Evolutionary conservation across 2,113 vertebrate genomes (phyloP), one percentile per base, ranked within the genome.

Genomic region (Leptobrachium leishanense): DNA sequence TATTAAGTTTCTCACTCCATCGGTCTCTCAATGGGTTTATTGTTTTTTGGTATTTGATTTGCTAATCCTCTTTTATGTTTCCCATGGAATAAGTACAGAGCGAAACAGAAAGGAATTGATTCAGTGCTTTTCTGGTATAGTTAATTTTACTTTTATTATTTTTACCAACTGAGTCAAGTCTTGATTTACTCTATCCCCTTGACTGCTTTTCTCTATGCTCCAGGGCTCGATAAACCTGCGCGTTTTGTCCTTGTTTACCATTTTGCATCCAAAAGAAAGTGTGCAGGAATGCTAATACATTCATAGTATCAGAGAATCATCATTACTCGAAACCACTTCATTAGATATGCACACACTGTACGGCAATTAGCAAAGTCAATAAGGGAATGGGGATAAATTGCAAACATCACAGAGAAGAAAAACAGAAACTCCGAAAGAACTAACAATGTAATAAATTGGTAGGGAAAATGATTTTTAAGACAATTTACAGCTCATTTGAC

Each of bases 171-270:
- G 55, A 57, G 9, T 50, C 13, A 15, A 57, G 9, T 64, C 15
- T 85, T 92, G 88, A 87, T 87, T 91, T 89, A 77, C 13, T 12
- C 55, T 11, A 12, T 59, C 55, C 55, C 10, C 55, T 59, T 59
- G 55, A 59, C 55, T 59, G 10, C 55, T 59, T 59, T 12, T 20
- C 62, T 64, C 20, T 64, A 64, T 64, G 62, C 62, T 64, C 62
- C n/a, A 2, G 62, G 62, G 62, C 62, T 64, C 31, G 39, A 64
- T 64, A 64, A 64, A 20, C 62, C 1, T 64, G 20, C n/a, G 39
- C 3, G 13, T 59, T 13, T 64, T 43, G 41, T 57, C 13, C 8
- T 2, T 74, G 15, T 73, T n/a, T 74, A 31, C 3, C 5, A 4
- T 43, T 40, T 31, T 8, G 62, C 5, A 75, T 13, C 46, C 64